Conservation (phyloP, 2,797 vertebrate species). For the Uromys caudimaculatus region DNA sequence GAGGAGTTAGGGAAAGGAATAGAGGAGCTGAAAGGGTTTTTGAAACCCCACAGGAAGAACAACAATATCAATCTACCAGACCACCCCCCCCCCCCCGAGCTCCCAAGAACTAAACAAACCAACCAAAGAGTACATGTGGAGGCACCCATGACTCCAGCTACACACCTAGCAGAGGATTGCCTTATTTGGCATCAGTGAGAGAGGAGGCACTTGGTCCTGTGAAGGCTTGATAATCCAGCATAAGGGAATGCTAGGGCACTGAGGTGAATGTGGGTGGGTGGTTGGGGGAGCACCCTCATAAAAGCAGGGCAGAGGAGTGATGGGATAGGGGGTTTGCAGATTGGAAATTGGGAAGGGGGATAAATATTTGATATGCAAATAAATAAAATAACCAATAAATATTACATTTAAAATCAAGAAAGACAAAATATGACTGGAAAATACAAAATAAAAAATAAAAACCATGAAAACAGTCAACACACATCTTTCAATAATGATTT, state of each 20-base stretch:
- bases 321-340: not conserved
- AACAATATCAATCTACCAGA: not conserved
- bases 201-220: not conserved
- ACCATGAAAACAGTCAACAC: not conserved
- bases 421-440: not conserved
- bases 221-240: not conserved
- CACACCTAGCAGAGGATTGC: not conserved
- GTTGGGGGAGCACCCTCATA: not conserved
- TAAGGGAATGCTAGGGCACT: not conserved
- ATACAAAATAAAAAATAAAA: not conserved
- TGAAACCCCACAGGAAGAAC: not conserved
- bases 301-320: not conserved
- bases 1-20: not conserved
- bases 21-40: not conserved
- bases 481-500: not conserved
- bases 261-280: not conserved
- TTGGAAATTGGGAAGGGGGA: not conserved
- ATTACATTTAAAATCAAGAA: too few species aligned
- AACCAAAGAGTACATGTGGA: not conserved
- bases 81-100: accelerated
- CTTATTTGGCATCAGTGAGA: not conserved
- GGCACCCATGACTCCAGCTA: not conserved
- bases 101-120: not conserved
- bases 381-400: not conserved
- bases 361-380: not conserved